Base-by-base conservation (phyloP, 2,797 vertebrate species). In the Sebastes matsubarae region DNA sequence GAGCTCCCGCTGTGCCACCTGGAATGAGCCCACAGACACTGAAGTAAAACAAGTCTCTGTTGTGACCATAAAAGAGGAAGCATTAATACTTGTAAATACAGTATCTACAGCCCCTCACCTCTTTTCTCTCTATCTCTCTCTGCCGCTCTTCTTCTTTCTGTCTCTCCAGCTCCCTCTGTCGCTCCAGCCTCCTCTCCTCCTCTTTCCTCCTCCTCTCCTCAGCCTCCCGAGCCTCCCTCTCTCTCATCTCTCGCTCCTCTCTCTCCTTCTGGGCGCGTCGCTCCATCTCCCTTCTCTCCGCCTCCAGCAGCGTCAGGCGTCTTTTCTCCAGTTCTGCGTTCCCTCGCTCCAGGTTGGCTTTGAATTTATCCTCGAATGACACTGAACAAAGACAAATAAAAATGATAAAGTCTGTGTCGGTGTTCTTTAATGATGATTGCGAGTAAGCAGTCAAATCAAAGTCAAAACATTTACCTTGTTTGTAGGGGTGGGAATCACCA, bases 251-350 rank as follows among this genome's bases (percentile, higher is more conserved):
- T 77, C 95, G 95, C 91, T 97, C 97, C 91, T 96, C 97, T 83
- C 94, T 95, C 68, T 94, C 96, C 72, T 97, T 98, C 94, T 97
- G 97, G 20, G 96, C 97, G 2, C 95, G 97, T 0, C 97, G 95
- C 72, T 98, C 97, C 57, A 91, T 95, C 91, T 99, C 98, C 70
- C 96, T 94, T 85, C 96, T 96, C 73, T 98, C 97, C 29, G 97
- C 96, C 77, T 99, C 98, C 92, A 88, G 94, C 77, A 99, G 92
- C 16, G 93, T 95, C 64, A 94, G 96, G 0, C 98, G 96, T 14
- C 98, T 96, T 91, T 98, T 99, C 91, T 99, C 98, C 89, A 99
- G 96, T 76, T 99, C 98, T 50, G 97, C 93, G 8, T 98, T 98
- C 72, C 98, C 98, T 29, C 95, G 95, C 89, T 98, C 97, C 34